Percentiles rank a stretch among this genome's conserved stretches.
phyloP scores from a whole-genome alignment of 2,113 vertebrate genomes.

The Tapirus terrestris region DNA sequence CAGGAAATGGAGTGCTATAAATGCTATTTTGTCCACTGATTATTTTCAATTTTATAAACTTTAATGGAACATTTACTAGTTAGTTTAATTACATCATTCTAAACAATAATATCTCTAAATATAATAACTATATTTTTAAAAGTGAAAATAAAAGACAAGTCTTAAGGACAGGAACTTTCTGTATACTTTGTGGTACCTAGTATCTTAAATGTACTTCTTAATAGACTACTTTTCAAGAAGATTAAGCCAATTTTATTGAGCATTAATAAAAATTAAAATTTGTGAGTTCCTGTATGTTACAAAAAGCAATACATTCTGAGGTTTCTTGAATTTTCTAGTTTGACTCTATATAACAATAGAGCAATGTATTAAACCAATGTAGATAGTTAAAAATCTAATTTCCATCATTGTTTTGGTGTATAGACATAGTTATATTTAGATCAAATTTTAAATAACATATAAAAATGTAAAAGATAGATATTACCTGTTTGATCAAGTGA shows the following conservation, averaged over 20 bases:
- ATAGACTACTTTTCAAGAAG: not conserved
- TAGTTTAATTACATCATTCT: not conserved
- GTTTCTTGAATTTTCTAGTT: not conserved
- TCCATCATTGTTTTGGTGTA: not conserved
- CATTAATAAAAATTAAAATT: not conserved
- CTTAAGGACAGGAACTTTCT: not conserved
- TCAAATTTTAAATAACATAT: not conserved
- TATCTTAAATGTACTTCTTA: not conserved
- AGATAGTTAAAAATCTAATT: not conserved
- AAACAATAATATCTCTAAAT: not conserved
- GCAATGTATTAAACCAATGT: not conserved
- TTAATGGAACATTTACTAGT: not conserved
- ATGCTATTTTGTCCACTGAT: not conserved
- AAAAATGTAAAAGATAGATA: not conserved
- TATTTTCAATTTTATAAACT: not conserved
- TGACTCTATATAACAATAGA: not conserved
- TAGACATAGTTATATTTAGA: not conserved
- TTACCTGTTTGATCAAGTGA: not conserved
- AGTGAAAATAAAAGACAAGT: not conserved
- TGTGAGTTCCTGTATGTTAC: not conserved
- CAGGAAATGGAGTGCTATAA: not conserved
- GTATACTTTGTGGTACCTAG: not conserved
- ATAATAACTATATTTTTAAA: not conserved
- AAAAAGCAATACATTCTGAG: not conserved
- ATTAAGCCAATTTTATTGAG: not conserved